These are phyloP conservation scores for Echeneis naucrates DNA, from an alignment of 2,797 vertebrate genomes.

Conservation along the genomic window DNA sequence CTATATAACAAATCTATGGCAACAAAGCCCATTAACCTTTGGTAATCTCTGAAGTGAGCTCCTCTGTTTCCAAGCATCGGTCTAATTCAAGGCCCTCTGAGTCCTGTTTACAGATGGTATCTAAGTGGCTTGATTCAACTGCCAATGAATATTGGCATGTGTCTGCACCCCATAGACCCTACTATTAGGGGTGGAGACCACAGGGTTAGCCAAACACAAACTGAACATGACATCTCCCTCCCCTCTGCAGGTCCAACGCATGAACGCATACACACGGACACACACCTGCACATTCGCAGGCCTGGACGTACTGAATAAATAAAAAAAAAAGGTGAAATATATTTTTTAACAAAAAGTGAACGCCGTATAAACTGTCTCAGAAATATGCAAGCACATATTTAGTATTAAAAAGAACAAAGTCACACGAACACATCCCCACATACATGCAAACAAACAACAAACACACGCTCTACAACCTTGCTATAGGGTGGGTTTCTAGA, in stretches of 20 bases:
- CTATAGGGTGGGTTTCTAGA: slow-evolving; percentile 76
- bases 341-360: too few relatives aligned
- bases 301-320: slow-evolving; percentile 26
- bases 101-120: slow-evolving; percentile 84
- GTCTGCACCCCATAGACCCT: slow-evolving; percentile 85
- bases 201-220: slow-evolving; percentile 87
- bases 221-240: slow-evolving; percentile 87
- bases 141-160: slow-evolving; percentile 87
- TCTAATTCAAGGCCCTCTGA: slow-evolving; percentile 82
- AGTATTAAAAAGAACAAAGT: slow-evolving; percentile 18
- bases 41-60: slow-evolving; percentile 76
- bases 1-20: slow-evolving; percentile 70
- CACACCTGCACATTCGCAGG: slow-evolving; percentile 33
- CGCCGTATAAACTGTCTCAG: slow-evolving; percentile 22
- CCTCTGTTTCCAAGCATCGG: slow-evolving; percentile 65
- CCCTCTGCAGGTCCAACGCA: slow-evolving; percentile 65
- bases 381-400: slow-evolving; percentile 37
- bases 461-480: slow-evolving; percentile 63
- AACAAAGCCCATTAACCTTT: slow-evolving; percentile 78
- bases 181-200: slow-evolving; percentile 85
- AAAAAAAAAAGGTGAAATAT: too few relatives aligned
- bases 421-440: slow-evolving; percentile 11
- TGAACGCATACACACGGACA: not conserved
- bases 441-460: slow-evolving; percentile 36
- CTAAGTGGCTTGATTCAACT: slow-evolving; percentile 88